These are phyloP conservation scores for Monoplex corrugatus DNA, from an alignment of 2,888 invertebrate genomes.

Conservation along the genomic window DNA sequence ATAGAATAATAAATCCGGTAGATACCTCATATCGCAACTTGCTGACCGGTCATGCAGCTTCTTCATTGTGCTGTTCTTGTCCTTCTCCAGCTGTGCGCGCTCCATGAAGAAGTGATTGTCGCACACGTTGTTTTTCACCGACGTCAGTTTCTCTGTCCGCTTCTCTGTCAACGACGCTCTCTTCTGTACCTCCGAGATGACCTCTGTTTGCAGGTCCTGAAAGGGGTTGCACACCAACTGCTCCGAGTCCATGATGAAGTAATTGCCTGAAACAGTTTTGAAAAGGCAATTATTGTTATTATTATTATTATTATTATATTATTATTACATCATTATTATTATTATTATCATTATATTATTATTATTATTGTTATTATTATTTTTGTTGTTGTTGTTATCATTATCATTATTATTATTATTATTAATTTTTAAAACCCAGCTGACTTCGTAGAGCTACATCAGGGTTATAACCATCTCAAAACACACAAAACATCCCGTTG, in stretches of 20 bases:
- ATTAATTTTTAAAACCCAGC: no score
- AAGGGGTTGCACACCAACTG: conserved; percentile 73
- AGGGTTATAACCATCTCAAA: no score
- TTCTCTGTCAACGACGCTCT: conserved; percentile 69
- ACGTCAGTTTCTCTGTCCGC: conserved; percentile 61
- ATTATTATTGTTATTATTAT: no score
- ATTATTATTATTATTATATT: not conserved
- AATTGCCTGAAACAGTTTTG: conserved; percentile 74
- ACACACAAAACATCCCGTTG: no score
- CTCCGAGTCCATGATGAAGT: conserved; percentile 77
- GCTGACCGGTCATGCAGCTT: conserved; percentile 68
- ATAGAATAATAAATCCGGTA: no score
- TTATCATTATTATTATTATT: no score
- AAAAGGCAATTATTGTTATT: not conserved
- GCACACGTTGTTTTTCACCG: conserved; percentile 76
- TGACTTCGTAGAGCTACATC: no score
- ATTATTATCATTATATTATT: not conserved
- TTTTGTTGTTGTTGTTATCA: no score
- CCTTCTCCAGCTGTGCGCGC: conserved; percentile 64
- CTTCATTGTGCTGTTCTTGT: conserved; percentile 65
- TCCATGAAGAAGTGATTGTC: conserved; percentile 69
- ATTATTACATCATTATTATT: not conserved
- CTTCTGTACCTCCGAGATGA: conserved; percentile 63
- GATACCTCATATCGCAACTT: conserved; percentile 72
- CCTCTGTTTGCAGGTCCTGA: conserved; percentile 70